Evolutionary conservation across 2,888 invertebrate species (phyloP).

Genomic region (Drosophila basisetae): DNA sequence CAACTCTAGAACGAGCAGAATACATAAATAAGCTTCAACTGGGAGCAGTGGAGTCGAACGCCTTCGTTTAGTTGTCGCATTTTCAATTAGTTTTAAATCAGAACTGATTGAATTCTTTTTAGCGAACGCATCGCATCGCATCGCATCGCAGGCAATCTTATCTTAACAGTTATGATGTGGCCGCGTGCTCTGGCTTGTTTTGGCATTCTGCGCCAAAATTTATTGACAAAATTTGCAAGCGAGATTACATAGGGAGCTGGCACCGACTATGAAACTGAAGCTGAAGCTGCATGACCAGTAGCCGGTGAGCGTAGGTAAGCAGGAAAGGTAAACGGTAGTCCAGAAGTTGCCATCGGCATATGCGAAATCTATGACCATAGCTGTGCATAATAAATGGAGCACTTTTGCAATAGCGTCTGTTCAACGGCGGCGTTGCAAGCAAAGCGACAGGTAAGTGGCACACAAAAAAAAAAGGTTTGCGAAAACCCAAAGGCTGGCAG

Average conservation of each 20-base stretch:
- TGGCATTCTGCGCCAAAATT: conserved; percentile 79
- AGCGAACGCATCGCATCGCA: conserved; percentile 12
- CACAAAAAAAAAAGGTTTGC: conserved; percentile 53
- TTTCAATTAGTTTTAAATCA: conserved; percentile 80
- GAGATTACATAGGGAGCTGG: conserved; percentile 80
- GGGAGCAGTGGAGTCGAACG: background rate
- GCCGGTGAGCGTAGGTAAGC: conserved; percentile 34
- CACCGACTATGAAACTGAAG: conserved; percentile 39
- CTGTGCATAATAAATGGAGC: conserved; percentile 77
- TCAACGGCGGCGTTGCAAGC: conserved; percentile 45
- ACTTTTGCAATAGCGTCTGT: conserved; percentile 47
- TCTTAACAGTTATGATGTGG: conserved; percentile 75
- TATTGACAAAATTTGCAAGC: conserved; percentile 81
- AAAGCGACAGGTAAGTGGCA: conserved; percentile 65
- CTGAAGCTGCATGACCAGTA: conserved; percentile 65
- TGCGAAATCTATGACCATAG: conserved; percentile 74
- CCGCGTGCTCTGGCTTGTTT: conserved; percentile 49
- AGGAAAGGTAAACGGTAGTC: conserved; percentile 44
- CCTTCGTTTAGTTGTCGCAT: conserved; percentile 63
- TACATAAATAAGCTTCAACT: background rate
- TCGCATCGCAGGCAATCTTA: conserved; percentile 67
- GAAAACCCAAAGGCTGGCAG: conserved; percentile 44
- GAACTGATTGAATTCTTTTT: conserved; percentile 77
- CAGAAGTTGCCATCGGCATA: conserved; percentile 72
- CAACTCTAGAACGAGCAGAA: conserved; percentile 4